Base-by-base conservation (phyloP, 2,888 invertebrate genomes). In the Pseudoips prasinana region DNA sequence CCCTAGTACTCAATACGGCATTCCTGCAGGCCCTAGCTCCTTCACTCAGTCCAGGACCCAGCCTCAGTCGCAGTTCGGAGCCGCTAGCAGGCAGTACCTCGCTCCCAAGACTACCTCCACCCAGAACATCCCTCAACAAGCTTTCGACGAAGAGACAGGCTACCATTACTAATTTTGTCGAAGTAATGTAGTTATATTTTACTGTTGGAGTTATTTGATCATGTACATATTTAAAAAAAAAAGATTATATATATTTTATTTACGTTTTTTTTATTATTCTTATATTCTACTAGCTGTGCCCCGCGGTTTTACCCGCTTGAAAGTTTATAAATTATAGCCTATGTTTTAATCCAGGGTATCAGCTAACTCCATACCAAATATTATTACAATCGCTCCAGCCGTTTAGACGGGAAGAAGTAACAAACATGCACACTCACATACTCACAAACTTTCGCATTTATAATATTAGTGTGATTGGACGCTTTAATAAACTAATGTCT, bases 41-140 rank as follows among this genome's bases (percentile, higher is more conserved):
- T 33, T 29, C 5, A 29, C 34, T 6, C 27, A 14, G 3, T 10
- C 39, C 20, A 48, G 31, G 33, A 32, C 36, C 19, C 39, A 40
- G 14, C 10, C 30, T 6, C 57, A 54, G 10, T 41, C 14, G 5
- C 71, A 71, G 44, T 62, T 62, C 10, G 66, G 66, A 0, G 59
- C 70, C 8, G 43, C 73, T 44, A 75, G 63, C 58, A 76, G 80
- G 28, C 83, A 85, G 48, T 85, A 85, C 62, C 58, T 79, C 44
- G 68, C 81, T 3, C 84, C 86, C 1, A 73, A 67, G 38, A 27
- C 60, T 11, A 23, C 39, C 8, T 55, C 67, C 17, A 59, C 57
- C 58, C 68, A 74, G 44, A 69, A 75, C 45, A 51, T 57, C 25
- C 80, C 82, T 9, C 84, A 85, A 37, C 87, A 87, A 39, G 49